Evolutionary conservation across 2,113 vertebrate species (phyloP).

Genomic region (Chiloscyllium plagiosum): DNA sequence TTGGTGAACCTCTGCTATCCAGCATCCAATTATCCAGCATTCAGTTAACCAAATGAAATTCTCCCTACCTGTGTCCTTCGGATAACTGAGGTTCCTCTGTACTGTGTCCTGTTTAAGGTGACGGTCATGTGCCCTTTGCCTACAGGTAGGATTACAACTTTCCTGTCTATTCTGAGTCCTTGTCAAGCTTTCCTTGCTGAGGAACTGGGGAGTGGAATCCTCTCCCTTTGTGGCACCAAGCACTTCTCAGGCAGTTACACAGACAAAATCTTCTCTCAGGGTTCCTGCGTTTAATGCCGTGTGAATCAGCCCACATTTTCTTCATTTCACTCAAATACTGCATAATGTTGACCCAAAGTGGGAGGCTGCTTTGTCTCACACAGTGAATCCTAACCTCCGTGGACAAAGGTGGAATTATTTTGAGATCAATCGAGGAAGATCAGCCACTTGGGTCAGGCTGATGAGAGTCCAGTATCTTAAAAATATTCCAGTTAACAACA

Average conservation of each 20-base stretch:
- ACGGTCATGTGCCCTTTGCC: no score
- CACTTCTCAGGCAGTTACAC: neutral
- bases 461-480: neutral
- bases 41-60: no score
- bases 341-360: neutral
- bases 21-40: no score
- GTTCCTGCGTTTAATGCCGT: neutral
- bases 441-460: neutral
- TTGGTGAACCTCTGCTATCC: no score
- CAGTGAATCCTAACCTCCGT: neutral
- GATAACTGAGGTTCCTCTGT: no score
- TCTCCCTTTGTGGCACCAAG: neutral
- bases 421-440: neutral
- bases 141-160: no score
- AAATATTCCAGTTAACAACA: neutral
- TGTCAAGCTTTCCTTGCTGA: no score
- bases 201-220: neutral
- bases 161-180: no score
- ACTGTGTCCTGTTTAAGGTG: no score
- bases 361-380: neutral
- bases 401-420: neutral
- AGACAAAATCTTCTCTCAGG: neutral
- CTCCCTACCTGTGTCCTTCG: no score
- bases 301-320: neutral
- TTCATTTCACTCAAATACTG: neutral